Conservation (phyloP, 2,888 invertebrate genomes). For the Copidosoma aretas region DNA sequence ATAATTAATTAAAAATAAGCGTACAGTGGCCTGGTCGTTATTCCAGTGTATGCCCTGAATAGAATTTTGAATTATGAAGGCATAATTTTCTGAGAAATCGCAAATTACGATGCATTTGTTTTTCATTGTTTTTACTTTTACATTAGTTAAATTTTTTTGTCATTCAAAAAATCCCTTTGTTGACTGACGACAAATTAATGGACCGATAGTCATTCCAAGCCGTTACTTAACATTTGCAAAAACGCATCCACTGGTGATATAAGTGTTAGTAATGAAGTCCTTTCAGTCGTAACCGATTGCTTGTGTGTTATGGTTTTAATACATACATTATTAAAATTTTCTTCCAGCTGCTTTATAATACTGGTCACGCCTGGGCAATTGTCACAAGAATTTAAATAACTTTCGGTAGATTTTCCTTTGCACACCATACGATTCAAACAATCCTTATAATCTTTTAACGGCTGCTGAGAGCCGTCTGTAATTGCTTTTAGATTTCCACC, state of each 20-base stretch:
- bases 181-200: no score
- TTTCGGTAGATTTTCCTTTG: conserved; percentile 16
- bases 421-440: conserved; percentile 27
- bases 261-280: background rate
- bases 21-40: conserved; percentile 16
- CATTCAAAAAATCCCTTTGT: no score
- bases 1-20: conserved; percentile 12
- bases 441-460: conserved; percentile 17
- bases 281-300: background rate
- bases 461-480: conserved; percentile 5
- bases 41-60: conserved; percentile 18
- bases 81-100: conserved; percentile 14
- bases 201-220: no score
- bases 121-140: no score
- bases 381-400: conserved; percentile 28
- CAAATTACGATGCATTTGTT: no score
- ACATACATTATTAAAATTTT: conserved; percentile 2
- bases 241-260: background rate
- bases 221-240: background rate
- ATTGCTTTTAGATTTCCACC: conserved; percentile 2
- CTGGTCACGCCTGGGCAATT: conserved; percentile 25
- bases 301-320: background rate
- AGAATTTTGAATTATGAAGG: conserved; percentile 9
- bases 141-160: no score
- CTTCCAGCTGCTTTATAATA: conserved; percentile 3